These are phyloP conservation scores for Cyprinodon variegatus DNA, from an alignment of 2,113 vertebrate genomes.

Conservation along the genomic window DNA sequence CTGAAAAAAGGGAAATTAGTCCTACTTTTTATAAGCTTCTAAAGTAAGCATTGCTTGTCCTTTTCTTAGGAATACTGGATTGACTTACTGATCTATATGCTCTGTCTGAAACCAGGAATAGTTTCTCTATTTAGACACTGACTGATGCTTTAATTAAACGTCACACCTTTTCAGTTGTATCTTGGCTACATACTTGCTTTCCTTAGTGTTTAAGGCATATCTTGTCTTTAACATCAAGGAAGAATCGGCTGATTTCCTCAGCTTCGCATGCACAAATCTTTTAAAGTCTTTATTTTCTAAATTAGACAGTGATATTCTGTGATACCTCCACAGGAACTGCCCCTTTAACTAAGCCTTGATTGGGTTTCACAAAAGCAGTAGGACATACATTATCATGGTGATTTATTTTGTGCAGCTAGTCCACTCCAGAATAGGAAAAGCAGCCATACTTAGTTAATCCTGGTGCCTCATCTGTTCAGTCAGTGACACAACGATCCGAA, in stretches of 20 bases:
- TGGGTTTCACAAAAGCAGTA: too few species aligned
- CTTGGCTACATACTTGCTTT: not conserved
- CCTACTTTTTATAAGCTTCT: slow-evolving; percentile 29
- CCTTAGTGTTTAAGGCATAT: not conserved
- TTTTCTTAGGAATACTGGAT: slow-evolving; percentile 1
- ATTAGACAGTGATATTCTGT: not conserved
- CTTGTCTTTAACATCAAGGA: not conserved
- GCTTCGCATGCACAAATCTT: not conserved
- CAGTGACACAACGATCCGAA: too few species aligned
- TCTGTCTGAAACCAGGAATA: slow-evolving; percentile 7
- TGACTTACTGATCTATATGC: not conserved
- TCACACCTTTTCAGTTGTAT: not conserved
- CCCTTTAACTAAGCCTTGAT: too few species aligned
- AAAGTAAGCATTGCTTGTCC: slow-evolving; percentile 11
- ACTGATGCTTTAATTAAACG: not conserved
- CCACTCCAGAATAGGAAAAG: too few species aligned
- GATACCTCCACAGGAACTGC: too few species aligned
- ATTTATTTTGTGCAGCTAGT: too few species aligned
- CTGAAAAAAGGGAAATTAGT: slow-evolving; percentile 13
- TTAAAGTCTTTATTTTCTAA: not conserved
- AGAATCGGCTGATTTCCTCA: not conserved
- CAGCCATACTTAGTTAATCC: too few species aligned
- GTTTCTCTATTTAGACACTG: not conserved
- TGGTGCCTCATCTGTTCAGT: too few species aligned
- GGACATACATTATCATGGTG: too few species aligned